Conservation (phyloP, 2,888 invertebrate genomes). For the Disparrhopalites patrizii region DNA sequence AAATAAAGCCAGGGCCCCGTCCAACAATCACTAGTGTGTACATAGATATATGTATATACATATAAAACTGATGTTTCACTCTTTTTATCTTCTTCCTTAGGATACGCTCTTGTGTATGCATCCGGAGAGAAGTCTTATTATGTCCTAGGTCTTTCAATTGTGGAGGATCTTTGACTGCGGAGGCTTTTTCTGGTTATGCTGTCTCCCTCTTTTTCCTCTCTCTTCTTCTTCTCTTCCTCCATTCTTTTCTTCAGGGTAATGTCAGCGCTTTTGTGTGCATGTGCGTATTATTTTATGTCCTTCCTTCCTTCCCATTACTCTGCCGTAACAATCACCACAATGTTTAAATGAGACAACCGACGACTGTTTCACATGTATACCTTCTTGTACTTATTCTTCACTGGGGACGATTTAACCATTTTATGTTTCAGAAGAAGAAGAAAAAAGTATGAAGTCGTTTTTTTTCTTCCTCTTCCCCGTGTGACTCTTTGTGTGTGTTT, state of each 20-base stretch:
- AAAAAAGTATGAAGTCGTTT: too few species aligned
- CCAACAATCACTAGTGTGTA: too few species aligned
- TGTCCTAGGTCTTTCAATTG: too few species aligned
- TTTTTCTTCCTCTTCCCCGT: too few species aligned
- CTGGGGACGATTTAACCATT: neutral
- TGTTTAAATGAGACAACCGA: conserved; percentile 10
- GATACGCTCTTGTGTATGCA: too few species aligned
- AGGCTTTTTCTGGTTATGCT: neutral
- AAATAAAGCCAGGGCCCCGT: too few species aligned
- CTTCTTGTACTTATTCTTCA: neutral
- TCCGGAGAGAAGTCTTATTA: too few species aligned
- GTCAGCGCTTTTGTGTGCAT: neutral
- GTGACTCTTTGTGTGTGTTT: neutral
- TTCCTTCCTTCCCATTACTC: conserved; percentile 24
- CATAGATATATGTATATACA: too few species aligned
- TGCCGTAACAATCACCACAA: neutral
- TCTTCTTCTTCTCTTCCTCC: neutral
- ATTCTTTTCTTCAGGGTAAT: too few species aligned
- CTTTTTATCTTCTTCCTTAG: too few species aligned
- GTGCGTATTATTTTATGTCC: conserved; percentile 14
- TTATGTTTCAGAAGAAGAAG: neutral
- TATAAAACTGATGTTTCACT: too few species aligned
- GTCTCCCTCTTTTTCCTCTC: neutral
- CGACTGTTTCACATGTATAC: neutral
- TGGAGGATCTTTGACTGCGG: too few species aligned